These are phyloP conservation scores for Drosophila equinoxialis DNA, from an alignment of 1,140 invertebrate genomes.

Conservation along the genomic window DNA sequence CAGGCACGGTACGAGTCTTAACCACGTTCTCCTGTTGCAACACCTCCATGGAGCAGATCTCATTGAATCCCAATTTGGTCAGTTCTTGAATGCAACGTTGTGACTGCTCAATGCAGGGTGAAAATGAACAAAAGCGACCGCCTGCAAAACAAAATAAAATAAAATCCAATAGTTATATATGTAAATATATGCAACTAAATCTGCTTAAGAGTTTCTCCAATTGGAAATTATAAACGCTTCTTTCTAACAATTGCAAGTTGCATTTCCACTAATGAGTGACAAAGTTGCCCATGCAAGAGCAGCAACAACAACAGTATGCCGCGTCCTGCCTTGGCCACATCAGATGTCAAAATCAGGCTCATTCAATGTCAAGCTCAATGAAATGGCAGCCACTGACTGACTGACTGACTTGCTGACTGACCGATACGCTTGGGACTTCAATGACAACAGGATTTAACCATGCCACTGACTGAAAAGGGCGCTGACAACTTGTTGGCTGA, in stretches of 20 bases:
- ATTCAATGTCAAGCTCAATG: slow-evolving; percentile 77
- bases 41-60: slow-evolving; percentile 94
- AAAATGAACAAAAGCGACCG: slow-evolving; percentile 97
- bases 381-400: slow-evolving; percentile 61
- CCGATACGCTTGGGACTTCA: slow-evolving; percentile 11
- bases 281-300: slow-evolving; percentile 46
- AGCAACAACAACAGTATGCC: slow-evolving; percentile 8
- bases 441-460: not conserved
- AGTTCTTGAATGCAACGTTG: slow-evolving; percentile 92
- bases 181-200: not conserved
- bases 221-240: not conserved
- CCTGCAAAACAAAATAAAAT: slow-evolving; percentile 85
- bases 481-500: slow-evolving; percentile 69
- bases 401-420: slow-evolving; percentile 41
- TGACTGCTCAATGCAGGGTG: slow-evolving; percentile 99
- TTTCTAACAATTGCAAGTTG: slow-evolving; percentile 43
- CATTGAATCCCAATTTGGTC: slow-evolving; percentile 89
- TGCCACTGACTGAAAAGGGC: slow-evolving; percentile 49
- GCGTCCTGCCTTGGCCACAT: slow-evolving; percentile 55
- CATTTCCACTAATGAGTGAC: slow-evolving; percentile 68
- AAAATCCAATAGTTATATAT: not conserved
- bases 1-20: slow-evolving; percentile 87
- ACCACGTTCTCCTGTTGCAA: slow-evolving; percentile 92
- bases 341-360: slow-evolving; percentile 73
- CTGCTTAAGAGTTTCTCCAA: not conserved